These are phyloP conservation scores for Magallana angulata DNA, from an alignment of 1,140 invertebrate species.

Conservation along the genomic window DNA sequence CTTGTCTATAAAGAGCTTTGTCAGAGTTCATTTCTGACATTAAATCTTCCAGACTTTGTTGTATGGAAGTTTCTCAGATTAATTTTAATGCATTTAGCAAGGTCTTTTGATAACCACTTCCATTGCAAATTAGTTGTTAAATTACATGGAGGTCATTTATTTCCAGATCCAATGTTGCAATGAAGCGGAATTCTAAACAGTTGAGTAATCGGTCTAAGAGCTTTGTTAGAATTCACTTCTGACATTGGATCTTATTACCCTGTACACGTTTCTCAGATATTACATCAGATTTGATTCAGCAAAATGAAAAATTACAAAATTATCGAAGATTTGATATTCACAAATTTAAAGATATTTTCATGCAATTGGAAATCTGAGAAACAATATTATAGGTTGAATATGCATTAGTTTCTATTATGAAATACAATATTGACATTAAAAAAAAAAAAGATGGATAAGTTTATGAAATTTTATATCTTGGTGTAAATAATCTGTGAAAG, in stretches of 20 bases:
- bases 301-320: not conserved
- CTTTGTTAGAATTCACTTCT: slow-evolving; percentile 22
- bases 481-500: no score
- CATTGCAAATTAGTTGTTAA: not conserved
- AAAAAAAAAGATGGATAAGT: no score
- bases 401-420: no score
- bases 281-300: not conserved
- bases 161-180: slow-evolving; percentile 47
- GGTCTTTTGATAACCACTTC: not conserved
- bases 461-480: no score
- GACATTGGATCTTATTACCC: slow-evolving; percentile 8
- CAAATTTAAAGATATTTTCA: not conserved
- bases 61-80: no score
- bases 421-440: no score
- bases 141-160: slow-evolving; percentile 11
- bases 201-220: slow-evolving; percentile 33
- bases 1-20: not conserved
- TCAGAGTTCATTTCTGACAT: no score
- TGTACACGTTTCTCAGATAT: not conserved
- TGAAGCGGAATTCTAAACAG: slow-evolving; percentile 34
- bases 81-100: no score
- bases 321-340: not conserved
- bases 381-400: no score
- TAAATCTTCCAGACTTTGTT: no score
- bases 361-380: not conserved